phyloP scores from a whole-genome alignment of 2,113 vertebrate genomes.

The Dascyllus trimaculatus region DNA sequence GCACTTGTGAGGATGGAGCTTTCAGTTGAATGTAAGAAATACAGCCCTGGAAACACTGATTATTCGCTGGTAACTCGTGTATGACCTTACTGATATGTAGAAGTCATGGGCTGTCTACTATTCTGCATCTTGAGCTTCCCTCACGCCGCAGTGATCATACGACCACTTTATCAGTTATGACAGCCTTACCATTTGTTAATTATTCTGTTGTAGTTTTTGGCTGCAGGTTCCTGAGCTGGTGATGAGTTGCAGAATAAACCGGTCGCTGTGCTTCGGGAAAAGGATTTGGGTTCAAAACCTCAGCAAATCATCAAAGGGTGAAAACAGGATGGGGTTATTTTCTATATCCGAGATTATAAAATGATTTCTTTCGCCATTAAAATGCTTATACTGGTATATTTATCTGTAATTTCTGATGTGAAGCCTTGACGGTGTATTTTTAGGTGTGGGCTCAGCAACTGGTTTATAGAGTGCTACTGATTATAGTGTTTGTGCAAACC shows the following conservation, averaged over 20 bases:
- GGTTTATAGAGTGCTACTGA: constrained; percentile 78
- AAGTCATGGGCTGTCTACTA: constrained; percentile 13
- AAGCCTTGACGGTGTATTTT: constrained; percentile 72
- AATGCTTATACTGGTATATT: constrained; percentile 55
- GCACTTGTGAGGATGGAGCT: not conserved
- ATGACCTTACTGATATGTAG: constrained; percentile 30
- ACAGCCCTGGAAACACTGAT: not conserved
- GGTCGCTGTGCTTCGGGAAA: constrained; percentile 45
- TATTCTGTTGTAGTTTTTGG: constrained; percentile 49
- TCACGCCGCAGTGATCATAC: constrained; percentile 61
- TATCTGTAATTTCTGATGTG: constrained; percentile 67
- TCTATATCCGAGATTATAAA: constrained; percentile 60
- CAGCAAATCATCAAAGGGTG: constrained; percentile 63
- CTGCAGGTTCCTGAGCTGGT: constrained; percentile 53
- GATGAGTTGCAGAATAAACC: constrained; percentile 65
- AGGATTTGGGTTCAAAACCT: constrained; percentile 64
- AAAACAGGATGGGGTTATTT: constrained; percentile 67
- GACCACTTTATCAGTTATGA: constrained; percentile 52
- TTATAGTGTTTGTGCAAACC: constrained; percentile 79
- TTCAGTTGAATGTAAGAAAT: not conserved
- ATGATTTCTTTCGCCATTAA: constrained; percentile 62
- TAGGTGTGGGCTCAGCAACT: constrained; percentile 67
- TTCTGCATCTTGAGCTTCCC: constrained; percentile 19
- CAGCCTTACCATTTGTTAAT: constrained; percentile 55
- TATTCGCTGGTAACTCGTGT: not conserved